A percentile compares a stretch with the other conserved stretches of the same genome.
Evolutionary conservation across 2,113 vertebrate species (phyloP).

Genomic region (Paracanthobrama guichenoti): DNA sequence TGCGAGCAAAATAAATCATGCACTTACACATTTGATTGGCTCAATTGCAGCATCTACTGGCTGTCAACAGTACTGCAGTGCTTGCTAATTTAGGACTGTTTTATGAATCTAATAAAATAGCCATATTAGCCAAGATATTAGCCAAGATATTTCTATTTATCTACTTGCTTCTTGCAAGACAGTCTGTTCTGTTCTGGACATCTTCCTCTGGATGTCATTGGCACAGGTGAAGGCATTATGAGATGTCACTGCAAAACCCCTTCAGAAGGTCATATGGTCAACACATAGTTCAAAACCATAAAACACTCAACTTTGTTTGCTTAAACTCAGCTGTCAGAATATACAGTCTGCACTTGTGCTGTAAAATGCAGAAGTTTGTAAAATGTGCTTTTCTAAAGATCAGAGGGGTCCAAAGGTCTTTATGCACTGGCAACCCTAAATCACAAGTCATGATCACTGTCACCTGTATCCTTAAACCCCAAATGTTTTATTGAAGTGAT

Average conservation of each 20-base stretch:
- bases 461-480: neutral
- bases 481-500: slow-evolving; percentile 10
- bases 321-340: neutral
- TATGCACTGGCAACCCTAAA: neutral
- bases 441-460: slow-evolving; percentile 3
- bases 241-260: neutral
- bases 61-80: neutral
- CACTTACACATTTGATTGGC: neutral
- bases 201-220: neutral
- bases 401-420: neutral
- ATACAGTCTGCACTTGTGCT: neutral
- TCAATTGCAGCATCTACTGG: slow-evolving; percentile 54
- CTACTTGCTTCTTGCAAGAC: neutral
- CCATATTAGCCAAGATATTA: too few relatives aligned
- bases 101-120: neutral
- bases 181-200: neutral
- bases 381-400: slow-evolving; percentile 5
- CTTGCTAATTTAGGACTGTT: neutral
- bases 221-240: neutral
- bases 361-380: neutral
- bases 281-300: neutral
- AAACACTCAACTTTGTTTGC: neutral
- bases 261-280: slow-evolving; percentile 2
- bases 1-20: neutral
- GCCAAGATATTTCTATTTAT: neutral